Percentiles rank a stretch among this genome's conserved stretches.
Evolutionary conservation across 2,113 vertebrate genomes (phyloP).

Genomic region (Pungitius pungitius): DNA sequence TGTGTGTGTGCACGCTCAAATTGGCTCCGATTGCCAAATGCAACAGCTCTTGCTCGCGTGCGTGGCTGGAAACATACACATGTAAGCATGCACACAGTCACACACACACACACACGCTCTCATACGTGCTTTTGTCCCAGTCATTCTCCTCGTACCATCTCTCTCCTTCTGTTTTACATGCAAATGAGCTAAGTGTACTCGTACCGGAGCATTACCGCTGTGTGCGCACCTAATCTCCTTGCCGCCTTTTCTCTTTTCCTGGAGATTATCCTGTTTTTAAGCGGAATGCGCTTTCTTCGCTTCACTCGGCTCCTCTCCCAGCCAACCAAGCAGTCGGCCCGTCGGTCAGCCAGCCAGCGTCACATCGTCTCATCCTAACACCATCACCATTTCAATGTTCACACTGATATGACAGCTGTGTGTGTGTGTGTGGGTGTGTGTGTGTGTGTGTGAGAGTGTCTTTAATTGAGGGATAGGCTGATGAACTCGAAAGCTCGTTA

Average conservation of each 20-base stretch:
- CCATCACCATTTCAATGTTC: constrained; percentile 79
- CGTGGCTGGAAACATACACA: constrained; percentile 40
- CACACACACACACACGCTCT: constrained; percentile 5
- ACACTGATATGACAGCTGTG: constrained; percentile 68
- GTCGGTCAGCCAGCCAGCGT: constrained; percentile 28
- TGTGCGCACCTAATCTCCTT: constrained; percentile 78
- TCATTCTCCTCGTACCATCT: constrained; percentile 63
- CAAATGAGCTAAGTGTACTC: constrained; percentile 75
- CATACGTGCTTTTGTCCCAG: constrained; percentile 56
- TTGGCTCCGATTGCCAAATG: constrained; percentile 61
- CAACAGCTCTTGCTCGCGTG: constrained; percentile 46
- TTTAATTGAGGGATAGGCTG: constrained; percentile 64
- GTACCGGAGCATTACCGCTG: constrained; percentile 67
- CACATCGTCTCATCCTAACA: constrained; percentile 56
- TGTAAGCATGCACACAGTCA: constrained; percentile 18
- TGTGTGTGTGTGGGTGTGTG: background rate
- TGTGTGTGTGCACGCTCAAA: constrained; percentile 35
- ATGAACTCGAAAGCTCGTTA: constrained; percentile 69
- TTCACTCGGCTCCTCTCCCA: constrained; percentile 57
- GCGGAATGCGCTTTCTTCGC: constrained; percentile 55
- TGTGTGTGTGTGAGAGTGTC: constrained; percentile 10
- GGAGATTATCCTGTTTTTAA: constrained; percentile 79
- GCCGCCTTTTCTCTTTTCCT: constrained; percentile 74
- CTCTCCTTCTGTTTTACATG: constrained; percentile 75
- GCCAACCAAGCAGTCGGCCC: constrained; percentile 43